Conservation (phyloP, 1,140 invertebrate genomes). For the Ceratina calcarata region DNA sequence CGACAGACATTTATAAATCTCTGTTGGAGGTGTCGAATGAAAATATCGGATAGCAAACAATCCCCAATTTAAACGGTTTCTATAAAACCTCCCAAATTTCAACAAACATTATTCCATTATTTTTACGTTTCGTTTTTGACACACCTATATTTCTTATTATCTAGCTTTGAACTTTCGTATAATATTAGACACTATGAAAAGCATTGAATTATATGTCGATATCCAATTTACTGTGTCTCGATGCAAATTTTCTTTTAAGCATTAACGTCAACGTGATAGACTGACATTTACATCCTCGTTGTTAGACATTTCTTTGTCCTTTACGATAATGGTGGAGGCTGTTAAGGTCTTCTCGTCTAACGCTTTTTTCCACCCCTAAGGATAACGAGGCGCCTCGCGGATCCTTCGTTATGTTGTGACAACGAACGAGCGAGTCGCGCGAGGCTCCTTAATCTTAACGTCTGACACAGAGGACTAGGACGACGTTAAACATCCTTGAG, state of each 20-base stretch:
- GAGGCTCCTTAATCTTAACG: constrained; percentile 16
- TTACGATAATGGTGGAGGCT: constrained; percentile 36
- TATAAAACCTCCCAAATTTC: too few relatives aligned
- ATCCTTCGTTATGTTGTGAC: constrained; percentile 29
- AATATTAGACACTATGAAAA: too few relatives aligned
- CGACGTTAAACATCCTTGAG: not conserved
- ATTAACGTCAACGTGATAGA: not conserved
- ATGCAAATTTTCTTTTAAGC: not conserved
- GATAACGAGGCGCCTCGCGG: not conserved
- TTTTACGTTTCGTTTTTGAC: too few relatives aligned
- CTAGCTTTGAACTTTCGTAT: too few relatives aligned
- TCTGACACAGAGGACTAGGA: not conserved
- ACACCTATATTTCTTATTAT: too few relatives aligned
- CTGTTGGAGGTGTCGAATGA: not conserved
- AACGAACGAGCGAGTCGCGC: not conserved
- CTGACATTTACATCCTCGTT: constrained; percentile 15
- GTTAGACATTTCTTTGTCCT: constrained; percentile 4
- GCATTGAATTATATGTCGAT: too few relatives aligned
- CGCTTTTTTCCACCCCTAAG: not conserved
- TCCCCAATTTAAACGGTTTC: too few relatives aligned
- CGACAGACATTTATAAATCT: constrained; percentile 31
- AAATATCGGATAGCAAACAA: constrained; percentile 14
- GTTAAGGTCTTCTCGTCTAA: not conserved
- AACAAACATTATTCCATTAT: too few relatives aligned
- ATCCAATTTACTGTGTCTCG: too few relatives aligned